Evolutionary conservation across 2,797 vertebrate species (phyloP), one percentile per base, ranked within the genome.

Genomic region (Phoxinus dragarum): DNA sequence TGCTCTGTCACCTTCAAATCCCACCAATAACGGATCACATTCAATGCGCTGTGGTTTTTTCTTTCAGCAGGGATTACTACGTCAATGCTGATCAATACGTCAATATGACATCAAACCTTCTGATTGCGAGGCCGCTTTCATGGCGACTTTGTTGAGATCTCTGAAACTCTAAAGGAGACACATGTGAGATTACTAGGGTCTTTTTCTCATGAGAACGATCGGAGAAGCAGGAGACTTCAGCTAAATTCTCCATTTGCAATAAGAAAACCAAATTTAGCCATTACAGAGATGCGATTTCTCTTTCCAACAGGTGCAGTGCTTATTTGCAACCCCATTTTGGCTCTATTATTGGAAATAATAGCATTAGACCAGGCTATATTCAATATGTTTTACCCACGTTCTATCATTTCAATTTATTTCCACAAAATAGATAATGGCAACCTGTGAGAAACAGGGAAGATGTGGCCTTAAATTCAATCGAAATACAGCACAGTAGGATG

Each of bases 81-180:
- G 21, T 38, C 83, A 79, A 85, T 72, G 6, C 67, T 81, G 64
- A 81, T 81, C 66, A 68, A 81, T 81, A 81, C 2, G 12, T 80
- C 64, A 81, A 52, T 52, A 17, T 16, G 47, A 54, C 79, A 81
- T 69, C 79, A 81, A 81, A 69, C 66, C 61, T 67, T 80, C 44
- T 23, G 78, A 47, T 23, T 66, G 17, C 21, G 31, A 38, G 21
- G 34, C 78, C 19, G 11, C 42, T 36, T 67, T 49, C 19, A 23
- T 49, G 40, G 61, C 12, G 47, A 69, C 79, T 59, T 77, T 7
- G 42, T 79, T 64, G 16, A 67, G 40, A 80, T 67, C 42, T 80
- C 42, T 68, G 31, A 81, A 69, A 68, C 64, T 38, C 64, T 17
- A 69, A 27, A 67, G 17, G 21, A 69, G 44, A 17, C 44, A 11